Evolutionary conservation across 1,140 invertebrate species (phyloP), one percentile per base, ranked within the genome.

Genomic region (Chrysomallon squamiferum): DNA sequence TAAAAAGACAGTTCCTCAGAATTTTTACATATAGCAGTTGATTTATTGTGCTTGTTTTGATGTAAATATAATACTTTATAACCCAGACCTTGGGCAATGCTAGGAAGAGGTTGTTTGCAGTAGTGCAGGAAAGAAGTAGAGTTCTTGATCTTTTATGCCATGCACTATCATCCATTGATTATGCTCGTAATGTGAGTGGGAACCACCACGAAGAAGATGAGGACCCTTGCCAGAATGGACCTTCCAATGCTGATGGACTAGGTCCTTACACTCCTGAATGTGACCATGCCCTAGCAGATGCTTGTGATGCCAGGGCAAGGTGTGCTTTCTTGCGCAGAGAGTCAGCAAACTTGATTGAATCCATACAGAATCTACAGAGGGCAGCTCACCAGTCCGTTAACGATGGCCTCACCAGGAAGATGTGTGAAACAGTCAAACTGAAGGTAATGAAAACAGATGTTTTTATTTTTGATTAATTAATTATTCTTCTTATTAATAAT

Each of bases 131-230:
- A 60, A 61, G 85, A 22, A 75, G 75, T 25, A 73, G 81, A 56
- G 85, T 85, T 7, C 68, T 84, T 25, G 85, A 86, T 59, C 74
- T 85, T 3, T 72, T 85, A 22, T 81, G 81, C 67, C 77, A 83
- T 52, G 61, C 80, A 56, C 66, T 76, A 22, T 76, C 77, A 4
- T 18, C 60, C 58, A 50, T 63, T 57, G 54, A 65, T 54, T 43
- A 50, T n/a, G 43, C 58, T 20, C 69, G 35, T 5, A 38, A 38
- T 15, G 6, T 5, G 15, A 15, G 15, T 5, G 35, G 35, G 35
- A 5, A 38, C 6, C 5, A 5, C 35, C 15, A 15, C 35, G 5
- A 5, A 15, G 6, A 5, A 7, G 35, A 38, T 5, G 15, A 38
- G 15, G 66, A 68, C 43, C 50, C 50, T 57, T 58, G 13, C 52